Evolutionary conservation across 1,140 invertebrate genomes (phyloP).

Genomic region (Apocrypta bakeri): DNA sequence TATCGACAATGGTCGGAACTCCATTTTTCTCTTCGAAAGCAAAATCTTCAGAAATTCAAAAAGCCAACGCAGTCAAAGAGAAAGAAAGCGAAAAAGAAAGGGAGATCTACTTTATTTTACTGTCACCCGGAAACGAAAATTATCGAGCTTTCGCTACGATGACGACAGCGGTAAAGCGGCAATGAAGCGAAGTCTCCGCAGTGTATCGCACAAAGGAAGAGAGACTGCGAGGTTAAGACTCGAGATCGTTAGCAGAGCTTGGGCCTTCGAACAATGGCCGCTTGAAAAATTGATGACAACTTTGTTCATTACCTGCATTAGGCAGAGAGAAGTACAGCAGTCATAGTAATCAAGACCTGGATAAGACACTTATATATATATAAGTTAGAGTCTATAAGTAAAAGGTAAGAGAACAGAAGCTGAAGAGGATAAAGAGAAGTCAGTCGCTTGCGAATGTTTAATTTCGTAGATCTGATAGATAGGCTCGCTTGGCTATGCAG

Average conservation of each 20-base stretch:
- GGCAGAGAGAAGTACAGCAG: slow-evolving; percentile 8
- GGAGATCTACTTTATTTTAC: neutral
- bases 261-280: slow-evolving; percentile 19
- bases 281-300: slow-evolving; percentile 42
- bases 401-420: neutral
- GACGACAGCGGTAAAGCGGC: neutral
- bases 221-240: slow-evolving; percentile 1
- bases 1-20: slow-evolving; percentile 8
- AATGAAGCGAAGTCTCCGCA: neutral
- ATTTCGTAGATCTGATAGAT: slow-evolving; percentile 57
- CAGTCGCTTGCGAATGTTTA: slow-evolving; percentile 50
- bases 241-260: slow-evolving; percentile 19
- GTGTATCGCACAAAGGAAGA: neutral
- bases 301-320: slow-evolving; percentile 32
- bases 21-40: neutral
- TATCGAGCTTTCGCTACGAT: slow-evolving; percentile 1
- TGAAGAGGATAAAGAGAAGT: neutral
- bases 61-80: neutral
- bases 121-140: neutral
- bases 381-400: neutral
- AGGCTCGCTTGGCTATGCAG: slow-evolving; percentile 46
- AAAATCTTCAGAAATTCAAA: slow-evolving; percentile 17
- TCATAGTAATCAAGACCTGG: neutral
- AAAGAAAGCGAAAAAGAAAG: neutral
- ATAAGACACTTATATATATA: neutral